Evolutionary conservation across 2,888 invertebrate genomes (phyloP).

Genomic region (Pristionchus fissidentatus): DNA sequence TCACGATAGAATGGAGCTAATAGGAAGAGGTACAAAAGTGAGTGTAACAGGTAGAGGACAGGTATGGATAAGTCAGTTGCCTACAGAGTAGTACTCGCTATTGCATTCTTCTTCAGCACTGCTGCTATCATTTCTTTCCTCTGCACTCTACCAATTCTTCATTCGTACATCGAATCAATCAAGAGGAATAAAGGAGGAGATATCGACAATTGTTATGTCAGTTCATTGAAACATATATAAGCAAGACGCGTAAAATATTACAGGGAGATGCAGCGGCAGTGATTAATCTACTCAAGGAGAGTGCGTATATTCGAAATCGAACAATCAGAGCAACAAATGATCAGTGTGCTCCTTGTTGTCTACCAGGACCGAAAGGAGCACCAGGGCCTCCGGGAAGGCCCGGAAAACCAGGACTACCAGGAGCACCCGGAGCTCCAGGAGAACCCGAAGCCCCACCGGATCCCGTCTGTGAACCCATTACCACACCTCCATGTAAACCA

Average conservation of each 20-base stretch:
- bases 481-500: slow-evolving; percentile 67
- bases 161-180: neutral
- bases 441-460: slow-evolving; percentile 61
- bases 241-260: neutral
- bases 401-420: slow-evolving; percentile 66
- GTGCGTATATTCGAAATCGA: neutral
- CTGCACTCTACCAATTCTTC: slow-evolving; percentile 12
- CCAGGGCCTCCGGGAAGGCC: slow-evolving; percentile 52
- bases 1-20: neutral
- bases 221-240: neutral
- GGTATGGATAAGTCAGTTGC: neutral
- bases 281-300: neutral
- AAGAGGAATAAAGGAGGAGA: neutral
- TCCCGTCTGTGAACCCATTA: slow-evolving; percentile 64
- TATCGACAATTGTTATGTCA: slow-evolving; percentile 1
- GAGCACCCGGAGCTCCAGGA: slow-evolving; percentile 67
- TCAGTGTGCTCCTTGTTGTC: slow-evolving; percentile 60
- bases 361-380: slow-evolving; percentile 63
- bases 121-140: neutral
- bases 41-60: neutral
- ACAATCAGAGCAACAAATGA: neutral
- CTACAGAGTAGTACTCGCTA: neutral
- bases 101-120: slow-evolving; percentile 1
- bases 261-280: slow-evolving; percentile 1
- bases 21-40: neutral